Base-by-base conservation (phyloP, 2,797 vertebrate species). In the Glyptemys insculpta region DNA sequence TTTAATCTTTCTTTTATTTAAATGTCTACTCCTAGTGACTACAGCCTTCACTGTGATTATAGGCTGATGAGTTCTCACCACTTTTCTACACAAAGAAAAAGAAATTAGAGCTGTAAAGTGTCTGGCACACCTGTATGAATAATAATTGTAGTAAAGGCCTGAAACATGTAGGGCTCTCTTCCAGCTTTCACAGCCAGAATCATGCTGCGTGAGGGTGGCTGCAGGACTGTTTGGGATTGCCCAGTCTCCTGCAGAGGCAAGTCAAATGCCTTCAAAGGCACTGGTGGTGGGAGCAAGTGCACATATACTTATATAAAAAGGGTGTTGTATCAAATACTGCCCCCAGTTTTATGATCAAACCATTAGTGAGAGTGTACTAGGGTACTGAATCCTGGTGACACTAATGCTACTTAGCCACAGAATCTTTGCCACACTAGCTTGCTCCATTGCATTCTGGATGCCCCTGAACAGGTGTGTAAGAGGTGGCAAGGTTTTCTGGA, bases 1-100 rank as follows among this genome's bases (percentile, higher is more conserved):
- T 92, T 84, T 85, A 78, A 80, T 94, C 5, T 92, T 88, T 76
- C 23, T 81, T 92, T 88, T 65, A 37, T 86, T 96, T 92, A 94
- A 91, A 29, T 4, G 78, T 1, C 0, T 72, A 53, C 1, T 47
- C 25, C 56, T 41, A 54, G 37, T 72, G 54, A 54, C 54, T 54
- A 54, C 81, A 87, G 56, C 31, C 57, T 47, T 89, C 31, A 47
- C 59, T 56, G 23, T 12, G 86, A 54, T 79, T 84, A 52, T 52
- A 95, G 57, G 3, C 65, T 74, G 1, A 87, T 72, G 3, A 91
- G 83, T 56, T 89, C 9, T 65, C 34, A 47, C 27, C 81, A 47
- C 7, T 59, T 47, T 76, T 86, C 53, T 52, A 29, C 23, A 50
- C n/a, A 9, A 88, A 93, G 54, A 4, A 31, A 41, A 87, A 27